Evolutionary conservation across 1,140 invertebrate species (phyloP).

Genomic region (Dreissena rostriformis): DNA sequence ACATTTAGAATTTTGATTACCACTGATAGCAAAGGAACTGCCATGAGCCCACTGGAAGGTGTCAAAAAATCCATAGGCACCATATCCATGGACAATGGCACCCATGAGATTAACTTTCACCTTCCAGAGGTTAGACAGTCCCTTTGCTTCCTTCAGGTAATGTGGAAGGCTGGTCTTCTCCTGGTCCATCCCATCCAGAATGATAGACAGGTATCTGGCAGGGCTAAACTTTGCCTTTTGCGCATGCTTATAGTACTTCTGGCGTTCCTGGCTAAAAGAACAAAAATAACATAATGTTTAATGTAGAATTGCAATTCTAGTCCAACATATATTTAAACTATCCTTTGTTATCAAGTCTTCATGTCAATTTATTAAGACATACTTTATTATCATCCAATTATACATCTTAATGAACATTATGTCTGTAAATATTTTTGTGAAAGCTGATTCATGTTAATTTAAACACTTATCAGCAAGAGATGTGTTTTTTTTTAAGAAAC

Average conservation of each 20-base stretch:
- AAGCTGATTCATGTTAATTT: too few relatives aligned
- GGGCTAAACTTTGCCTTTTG: not conserved
- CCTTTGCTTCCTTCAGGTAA: not conserved
- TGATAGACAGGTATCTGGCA: conserved; percentile 1
- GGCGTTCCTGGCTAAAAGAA: conserved; percentile 8
- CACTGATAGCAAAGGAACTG: not conserved
- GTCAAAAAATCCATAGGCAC: conserved; percentile 31
- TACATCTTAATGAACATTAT: too few relatives aligned
- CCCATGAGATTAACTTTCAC: conserved; percentile 15
- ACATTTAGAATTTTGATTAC: not conserved
- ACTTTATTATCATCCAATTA: too few relatives aligned
- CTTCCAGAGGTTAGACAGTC: conserved; percentile 12
- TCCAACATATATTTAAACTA: conserved; percentile 1
- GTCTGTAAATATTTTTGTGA: too few relatives aligned
- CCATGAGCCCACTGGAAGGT: conserved; percentile 6
- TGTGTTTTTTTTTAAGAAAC: too few relatives aligned
- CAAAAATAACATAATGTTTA: conserved; percentile 5
- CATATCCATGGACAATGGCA: conserved; percentile 24
- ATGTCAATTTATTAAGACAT: too few relatives aligned
- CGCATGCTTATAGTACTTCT: conserved; percentile 26
- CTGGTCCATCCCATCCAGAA: conserved; percentile 21
- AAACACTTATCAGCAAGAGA: too few relatives aligned
- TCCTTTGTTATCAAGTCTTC: too few relatives aligned
- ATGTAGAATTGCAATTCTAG: not conserved
- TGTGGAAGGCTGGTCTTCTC: conserved; percentile 2